Conservation (phyloP, 2,113 vertebrate species). For the Odobenus rosmarus region DNA sequence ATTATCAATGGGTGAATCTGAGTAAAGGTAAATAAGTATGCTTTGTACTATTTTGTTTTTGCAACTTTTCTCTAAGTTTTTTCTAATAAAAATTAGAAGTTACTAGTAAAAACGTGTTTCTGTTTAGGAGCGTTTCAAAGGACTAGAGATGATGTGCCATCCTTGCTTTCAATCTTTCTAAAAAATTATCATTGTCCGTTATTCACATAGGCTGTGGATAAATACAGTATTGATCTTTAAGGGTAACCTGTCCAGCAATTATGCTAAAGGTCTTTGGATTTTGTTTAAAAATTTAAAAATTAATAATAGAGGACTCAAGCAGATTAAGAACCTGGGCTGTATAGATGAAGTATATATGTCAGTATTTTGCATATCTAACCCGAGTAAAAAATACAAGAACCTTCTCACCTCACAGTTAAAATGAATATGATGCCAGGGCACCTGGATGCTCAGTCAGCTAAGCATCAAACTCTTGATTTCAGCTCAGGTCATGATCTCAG, state of each 20-base stretch:
- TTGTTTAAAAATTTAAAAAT: constrained; percentile 6
- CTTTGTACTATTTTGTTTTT: neutral
- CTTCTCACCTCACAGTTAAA: neutral
- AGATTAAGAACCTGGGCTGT: neutral
- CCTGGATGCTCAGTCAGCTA: neutral
- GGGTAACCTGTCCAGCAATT: neutral
- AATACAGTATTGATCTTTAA: neutral
- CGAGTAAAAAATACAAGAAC: constrained; percentile 25
- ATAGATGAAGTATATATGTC: neutral
- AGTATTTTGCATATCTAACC: constrained; percentile 21
- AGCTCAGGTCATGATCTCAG: neutral
- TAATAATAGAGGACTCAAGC: neutral
- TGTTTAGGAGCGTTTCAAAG: neutral
- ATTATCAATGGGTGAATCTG: neutral
- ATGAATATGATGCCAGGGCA: neutral
- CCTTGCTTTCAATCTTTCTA: neutral
- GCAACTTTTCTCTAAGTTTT: neutral
- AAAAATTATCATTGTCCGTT: neutral
- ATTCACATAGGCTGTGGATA: neutral
- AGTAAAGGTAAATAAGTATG: neutral
- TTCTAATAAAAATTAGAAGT: neutral
- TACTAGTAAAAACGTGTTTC: neutral
- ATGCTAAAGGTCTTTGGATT: neutral
- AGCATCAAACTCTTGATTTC: neutral
- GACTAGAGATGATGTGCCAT: neutral